Evolutionary conservation across 1,140 invertebrate species (phyloP).

Genomic region (Heliconius eleuchia): DNA sequence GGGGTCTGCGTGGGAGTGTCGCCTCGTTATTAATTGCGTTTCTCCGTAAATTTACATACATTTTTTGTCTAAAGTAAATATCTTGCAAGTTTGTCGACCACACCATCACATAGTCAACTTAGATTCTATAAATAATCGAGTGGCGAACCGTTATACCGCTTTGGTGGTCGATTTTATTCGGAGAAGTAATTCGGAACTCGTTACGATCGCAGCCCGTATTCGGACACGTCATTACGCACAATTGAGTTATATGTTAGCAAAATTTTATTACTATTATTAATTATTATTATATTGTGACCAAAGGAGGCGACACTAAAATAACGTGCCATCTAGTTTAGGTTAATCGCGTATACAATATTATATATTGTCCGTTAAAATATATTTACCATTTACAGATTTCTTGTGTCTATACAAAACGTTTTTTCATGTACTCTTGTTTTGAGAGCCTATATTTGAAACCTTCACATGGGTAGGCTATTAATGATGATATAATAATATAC

Average conservation of each 20-base stretch:
- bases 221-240: conserved; percentile 66
- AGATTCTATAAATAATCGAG: not conserved
- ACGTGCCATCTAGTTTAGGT: conserved; percentile 83
- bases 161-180: not conserved
- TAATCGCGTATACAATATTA: conserved; percentile 81
- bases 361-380: conserved; percentile 82
- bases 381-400: conserved; percentile 82
- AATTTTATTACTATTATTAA: conserved; percentile 49
- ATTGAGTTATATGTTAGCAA: conserved; percentile 68
- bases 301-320: conserved; percentile 80
- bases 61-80: conserved; percentile 22
- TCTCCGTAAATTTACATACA: conserved; percentile 39
- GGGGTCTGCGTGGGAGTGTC: conserved; percentile 77
- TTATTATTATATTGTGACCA: conserved; percentile 64
- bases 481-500: conserved; percentile 53
- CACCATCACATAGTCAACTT: not conserved
- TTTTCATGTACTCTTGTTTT: conserved; percentile 82
- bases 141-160: not conserved
- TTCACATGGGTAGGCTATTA: conserved; percentile 63
- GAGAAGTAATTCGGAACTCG: conserved; percentile 16
- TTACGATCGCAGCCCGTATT: conserved; percentile 24
- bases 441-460: conserved; percentile 80
- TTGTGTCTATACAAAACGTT: conserved; percentile 82
- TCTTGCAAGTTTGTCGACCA: not conserved
- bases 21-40: conserved; percentile 58